Base-by-base conservation (phyloP, 1,140 invertebrate species). In the Neodiprion fabricii region DNA sequence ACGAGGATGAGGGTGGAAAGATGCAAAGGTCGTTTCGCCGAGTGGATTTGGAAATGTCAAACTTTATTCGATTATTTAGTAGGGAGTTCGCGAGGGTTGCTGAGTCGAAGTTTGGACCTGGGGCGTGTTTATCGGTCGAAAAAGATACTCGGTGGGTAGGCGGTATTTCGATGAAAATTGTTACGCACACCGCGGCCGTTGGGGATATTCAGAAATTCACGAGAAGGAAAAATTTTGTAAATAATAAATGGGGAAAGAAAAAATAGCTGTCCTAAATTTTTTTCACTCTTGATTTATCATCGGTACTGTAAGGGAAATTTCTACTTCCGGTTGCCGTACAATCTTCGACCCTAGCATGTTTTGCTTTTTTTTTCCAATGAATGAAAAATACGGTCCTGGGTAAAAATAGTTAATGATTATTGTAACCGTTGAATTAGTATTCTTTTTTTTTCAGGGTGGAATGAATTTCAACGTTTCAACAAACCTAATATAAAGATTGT, bases 1-100 rank as follows among this genome's bases (percentile, higher is more conserved):
- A 40, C 28, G 28, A 40, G 28, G 1, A 3, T 40, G 28, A 47
- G 14, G 40, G 67, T 7, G 23, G 14, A 14, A 47, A 69, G 40
- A 21, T 23, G 12, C 1, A 21, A 12, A 47, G 67, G 67, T 47
- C 17, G 67, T 69, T 10, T 69, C 67, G 67, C 23, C 67, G 40
- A 69, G 67, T 69, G 67, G 67, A 69, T 69, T 69, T 69, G 67
- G 67, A 69, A 69, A 47, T 47, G 67, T 69, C 67, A 69, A 69
- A 69, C 67, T 69, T 69, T 69, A 69, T 21, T 47, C 40, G 21
- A 69, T 69, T 69, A 69, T 69, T 69, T 69, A 69, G 67, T 14
- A 1, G 40, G 12, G 67, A 69, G 21, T 21, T 11, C 12, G 5
- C 67, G 17, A 23, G 5, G 67, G 40, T 8, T 11, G 23, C 21